Conservation (phyloP, 2,888 invertebrate genomes). For the Amphipyra tragopoginis region DNA sequence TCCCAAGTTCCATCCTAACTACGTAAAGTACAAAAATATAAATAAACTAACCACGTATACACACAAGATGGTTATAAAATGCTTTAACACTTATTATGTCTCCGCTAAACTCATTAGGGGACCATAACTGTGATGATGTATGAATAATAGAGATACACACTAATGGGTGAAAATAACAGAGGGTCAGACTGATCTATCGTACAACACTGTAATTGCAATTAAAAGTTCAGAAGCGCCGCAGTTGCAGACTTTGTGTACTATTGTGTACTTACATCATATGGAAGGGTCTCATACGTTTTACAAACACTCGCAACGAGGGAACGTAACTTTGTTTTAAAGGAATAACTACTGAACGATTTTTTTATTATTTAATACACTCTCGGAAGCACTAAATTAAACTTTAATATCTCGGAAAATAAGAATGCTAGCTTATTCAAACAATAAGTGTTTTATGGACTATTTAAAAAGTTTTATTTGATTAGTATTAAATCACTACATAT, state of each 20-base stretch:
- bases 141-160: conserved; percentile 14
- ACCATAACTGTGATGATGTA: conserved; percentile 23
- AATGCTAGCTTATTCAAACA: too few species aligned
- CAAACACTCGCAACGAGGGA: neutral
- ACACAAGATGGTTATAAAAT: neutral
- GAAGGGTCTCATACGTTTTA: neutral
- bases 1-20: too few species aligned
- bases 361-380: too few species aligned
- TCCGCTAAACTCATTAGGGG: conserved; percentile 17
- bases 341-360: too few species aligned
- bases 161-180: conserved; percentile 16
- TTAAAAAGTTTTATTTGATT: too few species aligned
- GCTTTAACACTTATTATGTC: neutral
- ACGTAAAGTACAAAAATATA: too few species aligned
- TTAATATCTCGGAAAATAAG: too few species aligned
- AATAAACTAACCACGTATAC: neutral
- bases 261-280: neutral
- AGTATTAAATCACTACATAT: too few species aligned
- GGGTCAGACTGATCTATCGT: conserved; percentile 20
- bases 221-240: conserved; percentile 30
- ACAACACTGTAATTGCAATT: conserved; percentile 39
- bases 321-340: too few species aligned
- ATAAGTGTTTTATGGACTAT: too few species aligned
- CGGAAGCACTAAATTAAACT: too few species aligned
- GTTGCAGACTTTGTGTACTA: conserved; percentile 2